phyloP scores from a whole-genome alignment of 2,113 vertebrate genomes.

The Athene noctua region DNA sequence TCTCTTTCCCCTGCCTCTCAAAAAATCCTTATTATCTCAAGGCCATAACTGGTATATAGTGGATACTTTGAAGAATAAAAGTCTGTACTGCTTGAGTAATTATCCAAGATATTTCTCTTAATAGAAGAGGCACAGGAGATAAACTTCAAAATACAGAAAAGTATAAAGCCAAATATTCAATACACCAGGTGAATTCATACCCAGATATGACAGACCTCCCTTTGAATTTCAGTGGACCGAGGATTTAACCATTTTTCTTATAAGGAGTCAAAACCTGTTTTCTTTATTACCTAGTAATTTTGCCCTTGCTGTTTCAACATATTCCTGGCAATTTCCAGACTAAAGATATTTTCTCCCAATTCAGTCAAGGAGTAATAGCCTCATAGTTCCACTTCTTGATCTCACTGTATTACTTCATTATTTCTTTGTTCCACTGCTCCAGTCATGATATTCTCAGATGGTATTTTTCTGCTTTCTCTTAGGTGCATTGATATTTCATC shows the following conservation, averaged over 20 bases:
- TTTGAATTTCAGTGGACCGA: not conserved
- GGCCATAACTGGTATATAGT: not conserved
- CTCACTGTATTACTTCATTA: constrained; percentile 9
- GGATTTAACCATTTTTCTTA: not conserved
- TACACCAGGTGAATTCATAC: not conserved
- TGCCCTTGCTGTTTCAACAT: not conserved
- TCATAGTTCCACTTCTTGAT: not conserved
- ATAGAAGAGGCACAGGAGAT: not conserved
- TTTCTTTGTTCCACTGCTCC: not conserved
- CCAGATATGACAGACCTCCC: not conserved
- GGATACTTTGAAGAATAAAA: not conserved
- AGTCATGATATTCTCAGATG: constrained; percentile 1
- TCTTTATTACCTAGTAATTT: not conserved
- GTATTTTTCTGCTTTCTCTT: not conserved
- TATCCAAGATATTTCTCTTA: not conserved
- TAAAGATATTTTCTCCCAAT: not conserved
- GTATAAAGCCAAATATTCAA: not conserved
- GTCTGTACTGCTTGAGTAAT: not conserved
- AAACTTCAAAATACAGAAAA: not conserved
- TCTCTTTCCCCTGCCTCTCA: not conserved
- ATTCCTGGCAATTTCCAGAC: not conserved
- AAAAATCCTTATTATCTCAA: not conserved
- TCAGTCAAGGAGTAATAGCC: not conserved
- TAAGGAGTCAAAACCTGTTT: not conserved
- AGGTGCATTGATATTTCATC: not conserved